These are phyloP conservation scores for Lasioglossum albipes DNA, from an alignment of 1,140 invertebrate genomes.

Conservation along the genomic window DNA sequence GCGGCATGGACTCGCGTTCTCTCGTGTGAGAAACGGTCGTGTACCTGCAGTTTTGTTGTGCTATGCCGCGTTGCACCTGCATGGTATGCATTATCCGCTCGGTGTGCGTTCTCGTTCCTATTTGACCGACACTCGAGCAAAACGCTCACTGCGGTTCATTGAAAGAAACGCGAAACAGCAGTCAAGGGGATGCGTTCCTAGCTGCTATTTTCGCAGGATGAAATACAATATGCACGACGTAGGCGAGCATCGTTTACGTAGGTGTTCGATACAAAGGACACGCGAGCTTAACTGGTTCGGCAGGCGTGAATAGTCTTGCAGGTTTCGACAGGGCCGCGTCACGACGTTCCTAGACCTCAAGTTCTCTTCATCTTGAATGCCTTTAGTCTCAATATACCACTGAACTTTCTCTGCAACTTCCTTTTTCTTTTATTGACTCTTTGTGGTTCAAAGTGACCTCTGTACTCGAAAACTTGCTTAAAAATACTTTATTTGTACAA, in stretches of 20 bases:
- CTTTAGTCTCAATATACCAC: too few relatives aligned
- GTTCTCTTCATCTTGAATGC: too few relatives aligned
- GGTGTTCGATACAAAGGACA: conserved; percentile 17
- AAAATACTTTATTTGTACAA: too few relatives aligned
- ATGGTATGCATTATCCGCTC: conserved; percentile 20
- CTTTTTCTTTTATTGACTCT: too few relatives aligned
- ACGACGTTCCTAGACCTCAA: too few relatives aligned
- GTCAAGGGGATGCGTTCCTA: conserved; percentile 6
- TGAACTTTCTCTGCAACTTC: too few relatives aligned
- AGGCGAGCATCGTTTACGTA: conserved; percentile 29
- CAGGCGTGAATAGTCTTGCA: conserved; percentile 20
- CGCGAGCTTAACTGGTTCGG: background rate
- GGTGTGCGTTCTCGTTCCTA: conserved; percentile 6
- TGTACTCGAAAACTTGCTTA: too few relatives aligned
- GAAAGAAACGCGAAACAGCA: background rate
- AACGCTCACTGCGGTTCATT: background rate
- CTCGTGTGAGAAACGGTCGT: conserved; percentile 28
- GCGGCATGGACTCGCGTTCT: too few relatives aligned
- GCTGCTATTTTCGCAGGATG: conserved; percentile 37
- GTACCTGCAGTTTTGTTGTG: conserved; percentile 42
- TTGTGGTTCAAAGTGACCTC: too few relatives aligned
- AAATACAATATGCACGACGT: conserved; percentile 37
- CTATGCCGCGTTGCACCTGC: conserved; percentile 36
- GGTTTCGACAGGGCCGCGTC: background rate
- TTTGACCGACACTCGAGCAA: background rate